Base-by-base conservation (phyloP, 1,140 invertebrate genomes). In the Microplitis demolitor region DNA sequence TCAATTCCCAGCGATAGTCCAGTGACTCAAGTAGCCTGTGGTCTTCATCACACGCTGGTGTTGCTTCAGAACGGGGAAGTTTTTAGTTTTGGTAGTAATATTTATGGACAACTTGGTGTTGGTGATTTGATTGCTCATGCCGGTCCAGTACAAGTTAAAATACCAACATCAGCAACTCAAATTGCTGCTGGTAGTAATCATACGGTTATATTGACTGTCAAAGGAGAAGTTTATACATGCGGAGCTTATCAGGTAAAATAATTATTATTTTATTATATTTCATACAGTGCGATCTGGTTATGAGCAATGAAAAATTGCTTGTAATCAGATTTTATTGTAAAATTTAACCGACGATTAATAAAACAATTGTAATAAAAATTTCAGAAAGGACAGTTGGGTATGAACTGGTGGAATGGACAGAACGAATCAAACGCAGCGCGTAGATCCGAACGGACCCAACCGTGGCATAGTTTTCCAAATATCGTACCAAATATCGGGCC, bases 121-220 rank as follows among this genome's bases (percentile, higher is more conserved):
- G 96, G 96, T 0, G 96, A 98, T 85, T 88, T 94, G 4, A 85
- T 91, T 39, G 89, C 90, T 2, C 92, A 95, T 73, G 93, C 92
- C 66, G 90, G 91, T 0, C 92, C 95, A 0, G 91, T 94, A 51
- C 89, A 92, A 69, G 92, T 98, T 0, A 91, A 92, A 79, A 88
- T 96, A 34, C 91, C 93, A 2, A 88, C 89, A 45, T 87, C 88
- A 8, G 90, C 91, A 3, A 89, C 89, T 1, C 93, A 96, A 79
- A 90, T 99, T 16, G 95, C 96, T 4, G 95, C 96, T 69, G 98
- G 98, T 3, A 97, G 95, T 80, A 97, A 98, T 87, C 98, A 99
- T 83, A 96, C 97, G 3, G 95, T 96, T 0, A 86, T 98, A 16
- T 87, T 99, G n/a, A 94, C 96, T 14, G 88, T 91, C 53, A 94